Evolutionary conservation across 2,113 vertebrate species (phyloP).

Genomic region (Prionailurus bengalensis): DNA sequence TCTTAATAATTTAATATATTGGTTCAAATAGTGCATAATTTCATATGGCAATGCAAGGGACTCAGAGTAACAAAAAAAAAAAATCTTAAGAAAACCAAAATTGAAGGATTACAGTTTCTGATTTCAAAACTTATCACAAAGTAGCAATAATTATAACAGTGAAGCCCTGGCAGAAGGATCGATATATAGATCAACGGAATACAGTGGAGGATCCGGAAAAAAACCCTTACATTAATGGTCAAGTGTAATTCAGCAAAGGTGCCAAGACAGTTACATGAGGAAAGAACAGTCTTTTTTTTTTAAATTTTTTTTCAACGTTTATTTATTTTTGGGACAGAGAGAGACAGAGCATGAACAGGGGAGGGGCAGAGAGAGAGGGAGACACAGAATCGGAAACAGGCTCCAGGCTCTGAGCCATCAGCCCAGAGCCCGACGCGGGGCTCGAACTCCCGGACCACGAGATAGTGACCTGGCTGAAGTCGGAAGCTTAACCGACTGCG

Average conservation of each 20-base stretch:
- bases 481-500: no score
- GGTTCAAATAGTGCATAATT: not conserved
- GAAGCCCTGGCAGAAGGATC: not conserved
- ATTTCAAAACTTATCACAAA: conserved; percentile 29
- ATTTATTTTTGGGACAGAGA: no score
- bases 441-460: no score
- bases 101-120: not conserved
- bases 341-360: no score
- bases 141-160: not conserved
- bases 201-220: not conserved
- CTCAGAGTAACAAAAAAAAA: not conserved
- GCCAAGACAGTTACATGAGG: not conserved
- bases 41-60: not conserved
- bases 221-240: not conserved
- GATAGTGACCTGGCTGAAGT: no score
- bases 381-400: no score
- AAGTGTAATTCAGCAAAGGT: not conserved
- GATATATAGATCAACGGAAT: not conserved
- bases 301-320: no score
- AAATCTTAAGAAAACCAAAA: not conserved
- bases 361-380: no score
- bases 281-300: not conserved
- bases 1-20: not conserved
- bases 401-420: no score
- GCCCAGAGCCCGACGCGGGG: no score